Percentiles rank a stretch among this genome's conserved stretches.
Evolutionary conservation across 2,797 vertebrate species (phyloP).

Genomic region (Astyanax mexicanus): DNA sequence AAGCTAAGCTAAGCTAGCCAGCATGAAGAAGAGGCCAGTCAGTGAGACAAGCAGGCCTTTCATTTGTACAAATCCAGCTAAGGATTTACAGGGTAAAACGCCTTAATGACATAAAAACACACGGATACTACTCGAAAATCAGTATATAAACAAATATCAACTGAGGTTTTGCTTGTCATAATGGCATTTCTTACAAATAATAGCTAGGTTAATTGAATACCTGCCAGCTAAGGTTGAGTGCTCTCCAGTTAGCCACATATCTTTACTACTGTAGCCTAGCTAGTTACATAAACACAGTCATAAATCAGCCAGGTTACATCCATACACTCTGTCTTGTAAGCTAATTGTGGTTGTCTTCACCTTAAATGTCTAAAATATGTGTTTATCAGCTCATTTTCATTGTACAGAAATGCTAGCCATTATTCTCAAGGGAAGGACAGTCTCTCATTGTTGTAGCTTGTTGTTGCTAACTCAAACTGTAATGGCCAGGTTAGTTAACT

Average conservation of each 20-base stretch:
- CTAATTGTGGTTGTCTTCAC: too few relatives aligned
- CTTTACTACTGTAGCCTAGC: background rate
- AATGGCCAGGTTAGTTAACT: slow-evolving; percentile 48
- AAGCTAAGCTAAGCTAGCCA: too few relatives aligned
- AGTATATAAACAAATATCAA: background rate
- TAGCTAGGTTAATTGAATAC: background rate
- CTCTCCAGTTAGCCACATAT: slow-evolving; percentile 25
- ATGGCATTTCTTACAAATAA: background rate
- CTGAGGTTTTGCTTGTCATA: background rate
- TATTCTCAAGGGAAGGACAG: slow-evolving; percentile 54
- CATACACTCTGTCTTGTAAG: background rate
- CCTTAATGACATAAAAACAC: slow-evolving; percentile 38
- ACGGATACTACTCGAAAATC: background rate
- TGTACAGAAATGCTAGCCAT: background rate
- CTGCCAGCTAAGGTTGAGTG: slow-evolving; percentile 6
- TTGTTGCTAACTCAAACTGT: slow-evolving; percentile 57
- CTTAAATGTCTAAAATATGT: background rate
- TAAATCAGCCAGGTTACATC: background rate
- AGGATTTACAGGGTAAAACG: slow-evolving; percentile 65
- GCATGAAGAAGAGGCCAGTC: slow-evolving; percentile 56
- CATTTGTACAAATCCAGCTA: slow-evolving; percentile 51
- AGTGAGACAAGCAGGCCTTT: slow-evolving; percentile 40
- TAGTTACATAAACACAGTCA: background rate
- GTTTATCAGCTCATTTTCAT: background rate
- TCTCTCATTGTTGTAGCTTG: slow-evolving; percentile 78